phyloP scores from a whole-genome alignment of 2,797 vertebrate species.

The Poeciliopsis paucimaculata region DNA sequence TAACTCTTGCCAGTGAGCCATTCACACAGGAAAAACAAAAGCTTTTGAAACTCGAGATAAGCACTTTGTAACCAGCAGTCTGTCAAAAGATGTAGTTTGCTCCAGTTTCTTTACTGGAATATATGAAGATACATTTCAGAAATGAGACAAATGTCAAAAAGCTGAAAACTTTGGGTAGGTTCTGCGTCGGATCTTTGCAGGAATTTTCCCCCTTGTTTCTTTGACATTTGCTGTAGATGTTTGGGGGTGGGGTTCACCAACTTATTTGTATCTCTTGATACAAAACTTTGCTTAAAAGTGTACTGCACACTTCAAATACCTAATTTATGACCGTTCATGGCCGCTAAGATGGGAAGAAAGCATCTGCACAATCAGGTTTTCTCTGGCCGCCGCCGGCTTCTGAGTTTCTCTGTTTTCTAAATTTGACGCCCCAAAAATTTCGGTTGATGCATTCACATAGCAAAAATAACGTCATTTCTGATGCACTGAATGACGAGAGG shows the following conservation, averaged over 20 bases:
- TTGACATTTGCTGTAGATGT: neutral
- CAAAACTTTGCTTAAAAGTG: neutral
- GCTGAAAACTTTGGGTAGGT: neutral
- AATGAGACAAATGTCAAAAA: neutral
- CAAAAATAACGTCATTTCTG: neutral
- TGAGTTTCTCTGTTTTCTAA: neutral
- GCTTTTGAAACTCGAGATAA: neutral
- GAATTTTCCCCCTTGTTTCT: neutral
- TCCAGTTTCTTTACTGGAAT: neutral
- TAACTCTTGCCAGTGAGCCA: neutral
- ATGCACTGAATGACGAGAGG: neutral
- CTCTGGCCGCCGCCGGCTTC: neutral
- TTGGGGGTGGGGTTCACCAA: no score
- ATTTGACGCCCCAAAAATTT: neutral
- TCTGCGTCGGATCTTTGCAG: neutral
- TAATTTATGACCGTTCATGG: neutral
- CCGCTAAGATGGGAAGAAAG: neutral
- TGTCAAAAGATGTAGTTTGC: neutral
- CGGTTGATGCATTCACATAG: neutral
- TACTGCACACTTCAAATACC: neutral
- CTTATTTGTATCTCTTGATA: no score
- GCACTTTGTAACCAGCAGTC: neutral
- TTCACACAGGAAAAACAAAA: neutral
- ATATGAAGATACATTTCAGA: neutral
- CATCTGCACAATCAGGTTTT: neutral